Evolutionary conservation across 1,140 invertebrate species (phyloP).

Genomic region (Cecropterus lyciades): DNA sequence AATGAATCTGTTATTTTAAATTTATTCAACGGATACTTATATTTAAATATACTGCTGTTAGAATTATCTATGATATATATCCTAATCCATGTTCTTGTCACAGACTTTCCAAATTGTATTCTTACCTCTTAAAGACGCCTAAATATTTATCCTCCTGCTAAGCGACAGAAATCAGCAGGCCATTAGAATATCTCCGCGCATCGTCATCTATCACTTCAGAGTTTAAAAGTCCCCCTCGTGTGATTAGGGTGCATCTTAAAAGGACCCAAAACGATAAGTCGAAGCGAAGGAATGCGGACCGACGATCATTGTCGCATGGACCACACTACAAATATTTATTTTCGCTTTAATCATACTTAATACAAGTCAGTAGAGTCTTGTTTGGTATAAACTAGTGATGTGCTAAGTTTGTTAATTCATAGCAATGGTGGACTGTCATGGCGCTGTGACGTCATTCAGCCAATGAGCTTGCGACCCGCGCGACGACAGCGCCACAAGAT

Average conservation of each 20-base stretch:
- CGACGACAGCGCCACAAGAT: constrained; percentile 80
- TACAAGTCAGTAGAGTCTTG: constrained; percentile 36
- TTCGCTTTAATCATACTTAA: constrained; percentile 41
- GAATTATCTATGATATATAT: background rate
- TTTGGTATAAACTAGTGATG: constrained; percentile 37
- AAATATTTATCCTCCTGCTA: constrained; percentile 32
- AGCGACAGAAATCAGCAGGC: constrained; percentile 56
- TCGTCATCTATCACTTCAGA: constrained; percentile 63
- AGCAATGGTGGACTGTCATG: constrained; percentile 77
- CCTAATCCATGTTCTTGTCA: background rate
- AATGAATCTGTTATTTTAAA: no score
- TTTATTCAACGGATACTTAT: no score
- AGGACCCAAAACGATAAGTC: constrained; percentile 75
- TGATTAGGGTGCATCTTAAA: constrained; percentile 80
- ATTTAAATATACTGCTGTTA: background rate
- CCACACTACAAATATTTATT: constrained; percentile 43
- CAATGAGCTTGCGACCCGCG: constrained; percentile 70
- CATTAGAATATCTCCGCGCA: constrained; percentile 71
- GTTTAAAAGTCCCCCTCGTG: constrained; percentile 66
- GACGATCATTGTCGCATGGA: constrained; percentile 68
- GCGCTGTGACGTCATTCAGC: constrained; percentile 78
- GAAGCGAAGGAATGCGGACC: constrained; percentile 74
- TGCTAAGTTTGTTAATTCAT: constrained; percentile 54
- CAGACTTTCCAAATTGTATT: background rate
- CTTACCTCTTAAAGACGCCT: constrained; percentile 6